Conservation (phyloP, 2,797 vertebrate species). For the Myiotriccus ornatus region DNA sequence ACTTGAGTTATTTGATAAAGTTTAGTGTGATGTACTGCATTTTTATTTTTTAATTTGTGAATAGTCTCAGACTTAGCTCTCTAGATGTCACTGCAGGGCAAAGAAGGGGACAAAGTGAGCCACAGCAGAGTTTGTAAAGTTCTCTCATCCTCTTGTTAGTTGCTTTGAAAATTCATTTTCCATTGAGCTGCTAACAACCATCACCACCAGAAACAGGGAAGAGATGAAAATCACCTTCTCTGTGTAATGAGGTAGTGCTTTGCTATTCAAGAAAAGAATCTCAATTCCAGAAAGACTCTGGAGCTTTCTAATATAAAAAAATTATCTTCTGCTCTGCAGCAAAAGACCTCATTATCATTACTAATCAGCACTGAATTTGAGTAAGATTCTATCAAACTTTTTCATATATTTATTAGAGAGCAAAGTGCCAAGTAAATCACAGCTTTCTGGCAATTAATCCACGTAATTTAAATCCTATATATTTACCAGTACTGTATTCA, state of each 20-base stretch:
- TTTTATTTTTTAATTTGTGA: background rate
- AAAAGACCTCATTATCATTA: background rate
- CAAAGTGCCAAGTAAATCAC: background rate
- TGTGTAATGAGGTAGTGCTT: background rate
- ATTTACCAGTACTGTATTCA: background rate
- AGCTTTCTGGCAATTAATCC: background rate
- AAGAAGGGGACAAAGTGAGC: background rate
- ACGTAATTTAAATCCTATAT: background rate
- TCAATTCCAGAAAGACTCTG: background rate
- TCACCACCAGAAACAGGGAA: background rate
- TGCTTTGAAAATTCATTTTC: background rate
- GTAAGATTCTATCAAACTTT: background rate
- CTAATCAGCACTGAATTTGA: background rate
- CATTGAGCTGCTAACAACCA: background rate
- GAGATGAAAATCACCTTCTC: background rate
- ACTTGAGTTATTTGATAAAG: background rate
- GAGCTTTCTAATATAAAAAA: background rate
- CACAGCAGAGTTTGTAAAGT: background rate
- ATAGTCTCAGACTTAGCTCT: background rate
- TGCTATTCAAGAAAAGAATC: too few relatives aligned
- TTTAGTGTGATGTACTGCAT: background rate
- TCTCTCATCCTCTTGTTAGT: background rate
- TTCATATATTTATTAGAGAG: background rate
- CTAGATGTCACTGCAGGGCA: conserved; percentile 6
- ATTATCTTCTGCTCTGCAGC: background rate